These are phyloP conservation scores for Bombus pyrosoma DNA, from an alignment of 1,140 invertebrate species.

Conservation along the genomic window DNA sequence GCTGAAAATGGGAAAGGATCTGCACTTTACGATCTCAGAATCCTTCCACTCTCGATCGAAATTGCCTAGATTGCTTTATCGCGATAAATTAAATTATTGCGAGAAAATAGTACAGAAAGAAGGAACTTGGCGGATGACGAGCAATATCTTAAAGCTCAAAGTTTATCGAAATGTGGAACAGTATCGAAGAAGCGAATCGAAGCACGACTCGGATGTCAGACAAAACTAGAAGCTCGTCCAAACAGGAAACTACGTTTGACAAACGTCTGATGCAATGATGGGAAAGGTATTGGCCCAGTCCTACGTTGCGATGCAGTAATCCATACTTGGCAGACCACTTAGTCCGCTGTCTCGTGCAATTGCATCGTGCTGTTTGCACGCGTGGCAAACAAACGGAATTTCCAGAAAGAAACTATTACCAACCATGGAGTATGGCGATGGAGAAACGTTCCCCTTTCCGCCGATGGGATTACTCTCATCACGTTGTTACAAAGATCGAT, in stretches of 20 bases:
- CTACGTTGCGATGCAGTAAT: slow-evolving; percentile 13
- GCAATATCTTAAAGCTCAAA: background rate
- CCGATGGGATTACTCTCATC: background rate
- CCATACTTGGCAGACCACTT: slow-evolving; percentile 16
- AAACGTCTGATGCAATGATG: slow-evolving; percentile 7
- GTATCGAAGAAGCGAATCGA: background rate
- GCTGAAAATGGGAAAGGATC: no score
- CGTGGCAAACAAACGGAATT: background rate
- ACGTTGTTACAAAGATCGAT: background rate
- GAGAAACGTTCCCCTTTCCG: background rate
- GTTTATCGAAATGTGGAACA: background rate
- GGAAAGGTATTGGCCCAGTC: background rate
- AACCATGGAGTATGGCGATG: background rate
- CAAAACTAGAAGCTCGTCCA: background rate
- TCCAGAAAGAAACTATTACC: background rate
- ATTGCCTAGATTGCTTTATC: background rate
- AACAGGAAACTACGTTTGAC: background rate
- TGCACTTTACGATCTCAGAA: no score
- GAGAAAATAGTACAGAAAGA: background rate
- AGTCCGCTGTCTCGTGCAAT: slow-evolving; percentile 24
- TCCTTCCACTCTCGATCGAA: no score
- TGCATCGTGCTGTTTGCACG: background rate
- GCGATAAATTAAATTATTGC: background rate
- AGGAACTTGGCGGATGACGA: background rate
- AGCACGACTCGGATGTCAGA: background rate